Percentiles rank a stretch among this genome's conserved stretches.
These are phyloP conservation scores for Willisornis vidua DNA, from an alignment of 2,113 vertebrate genomes.

Conservation along the genomic window DNA sequence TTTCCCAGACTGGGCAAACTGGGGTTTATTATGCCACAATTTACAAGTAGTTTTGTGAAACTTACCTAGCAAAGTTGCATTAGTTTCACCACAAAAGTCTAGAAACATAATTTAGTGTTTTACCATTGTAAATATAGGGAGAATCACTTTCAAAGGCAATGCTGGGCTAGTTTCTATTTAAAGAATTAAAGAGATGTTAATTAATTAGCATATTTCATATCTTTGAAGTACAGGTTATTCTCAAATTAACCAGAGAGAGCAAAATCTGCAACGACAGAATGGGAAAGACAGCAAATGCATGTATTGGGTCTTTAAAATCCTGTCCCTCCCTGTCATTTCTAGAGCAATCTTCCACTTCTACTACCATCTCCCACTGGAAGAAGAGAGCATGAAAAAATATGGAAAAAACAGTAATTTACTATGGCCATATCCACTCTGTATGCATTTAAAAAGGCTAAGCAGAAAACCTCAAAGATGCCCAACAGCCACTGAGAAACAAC, in stretches of 20 bases:
- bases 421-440: neutral
- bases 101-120: neutral
- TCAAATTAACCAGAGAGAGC: neutral
- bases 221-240: neutral
- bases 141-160: neutral
- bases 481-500: neutral
- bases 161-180: neutral
- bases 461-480: neutral
- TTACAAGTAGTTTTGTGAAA: neutral
- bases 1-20: neutral
- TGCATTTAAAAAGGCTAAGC: neutral
- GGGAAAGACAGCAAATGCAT: neutral
- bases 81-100: neutral
- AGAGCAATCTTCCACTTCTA: neutral
- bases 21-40: neutral
- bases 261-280: neutral
- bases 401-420: neutral
- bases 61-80: neutral
- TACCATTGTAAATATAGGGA: neutral
- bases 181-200: constrained; percentile 6
- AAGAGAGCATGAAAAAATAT: neutral
- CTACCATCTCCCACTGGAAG: neutral
- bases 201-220: neutral
- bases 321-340: neutral
- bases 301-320: neutral